Evolutionary conservation across 2,113 vertebrate genomes (phyloP).

Genomic region (Pteruthius melanotis): DNA sequence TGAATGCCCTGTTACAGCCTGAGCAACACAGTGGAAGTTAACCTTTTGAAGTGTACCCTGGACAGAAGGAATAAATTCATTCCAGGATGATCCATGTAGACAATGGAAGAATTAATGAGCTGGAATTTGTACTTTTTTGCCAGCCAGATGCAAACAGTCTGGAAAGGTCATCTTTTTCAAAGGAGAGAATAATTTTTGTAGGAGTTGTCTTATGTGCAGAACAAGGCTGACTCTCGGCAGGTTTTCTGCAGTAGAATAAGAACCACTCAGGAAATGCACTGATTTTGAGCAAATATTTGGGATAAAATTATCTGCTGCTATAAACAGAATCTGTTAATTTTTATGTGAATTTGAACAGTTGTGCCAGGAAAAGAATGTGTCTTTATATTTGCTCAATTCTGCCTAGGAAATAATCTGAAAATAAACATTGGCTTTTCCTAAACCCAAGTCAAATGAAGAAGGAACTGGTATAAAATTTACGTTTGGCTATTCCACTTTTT

Average conservation of each 20-base stretch:
- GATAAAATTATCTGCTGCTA: not conserved
- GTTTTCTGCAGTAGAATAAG: not conserved
- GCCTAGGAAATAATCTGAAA: slow-evolving; percentile 9
- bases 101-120: not conserved
- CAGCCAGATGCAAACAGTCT: not conserved
- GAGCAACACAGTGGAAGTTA: not conserved
- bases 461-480: not conserved
- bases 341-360: not conserved
- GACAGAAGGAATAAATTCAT: not conserved
- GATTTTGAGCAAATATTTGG: slow-evolving; percentile 23
- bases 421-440: slow-evolving; percentile 15
- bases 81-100: not conserved
- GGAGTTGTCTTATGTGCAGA: not conserved
- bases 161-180: not conserved
- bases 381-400: not conserved
- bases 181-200: not conserved
- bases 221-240: not conserved
- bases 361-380: not conserved
- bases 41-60: not conserved
- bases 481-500: not conserved
- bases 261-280: not conserved
- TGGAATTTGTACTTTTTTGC: not conserved
- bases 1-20: not conserved
- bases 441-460: not conserved
- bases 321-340: slow-evolving; percentile 11